A percentile compares a stretch with the other conserved stretches of the same genome.
Conservation (phyloP, 2,797 vertebrate genomes). For the Macroramphosus scolopax region DNA sequence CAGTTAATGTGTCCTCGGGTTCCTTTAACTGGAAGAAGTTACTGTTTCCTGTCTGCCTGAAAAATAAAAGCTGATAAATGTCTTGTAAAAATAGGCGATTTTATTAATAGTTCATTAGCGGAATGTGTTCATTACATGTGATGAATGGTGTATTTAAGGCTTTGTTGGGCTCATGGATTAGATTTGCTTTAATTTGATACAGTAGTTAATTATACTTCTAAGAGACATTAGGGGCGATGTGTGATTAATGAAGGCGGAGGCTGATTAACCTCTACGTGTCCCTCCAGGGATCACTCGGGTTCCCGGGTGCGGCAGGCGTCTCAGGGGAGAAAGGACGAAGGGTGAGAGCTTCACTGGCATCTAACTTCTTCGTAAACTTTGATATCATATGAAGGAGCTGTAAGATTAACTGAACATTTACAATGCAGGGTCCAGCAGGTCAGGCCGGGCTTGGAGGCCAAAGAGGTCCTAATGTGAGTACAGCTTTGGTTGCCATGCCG, state of each 20-base stretch:
- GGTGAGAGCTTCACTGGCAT: constrained; percentile 71
- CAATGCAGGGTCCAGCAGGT: constrained; percentile 85
- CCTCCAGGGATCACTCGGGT: constrained; percentile 86
- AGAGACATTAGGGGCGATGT: constrained; percentile 68
- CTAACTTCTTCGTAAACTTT: constrained; percentile 11
- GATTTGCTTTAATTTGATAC: constrained; percentile 74
- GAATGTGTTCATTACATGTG: constrained; percentile 73
- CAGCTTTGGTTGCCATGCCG: background rate
- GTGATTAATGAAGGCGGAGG: constrained; percentile 65
- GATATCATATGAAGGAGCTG: background rate
- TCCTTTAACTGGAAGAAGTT: constrained; percentile 37
- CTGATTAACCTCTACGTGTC: constrained; percentile 70
- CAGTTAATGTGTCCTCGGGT: constrained; percentile 34
- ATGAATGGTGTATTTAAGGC: constrained; percentile 77
- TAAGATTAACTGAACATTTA: constrained; percentile 24
- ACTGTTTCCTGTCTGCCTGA: constrained; percentile 67
- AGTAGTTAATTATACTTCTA: constrained; percentile 78
- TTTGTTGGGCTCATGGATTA: constrained; percentile 68
- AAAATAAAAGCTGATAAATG: constrained; percentile 73
- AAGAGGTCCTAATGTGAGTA: constrained; percentile 86
- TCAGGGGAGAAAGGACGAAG: constrained; percentile 90
- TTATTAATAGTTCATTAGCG: constrained; percentile 78
- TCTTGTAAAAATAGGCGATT: constrained; percentile 65
- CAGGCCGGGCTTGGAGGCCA: constrained; percentile 83
- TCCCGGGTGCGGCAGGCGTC: constrained; percentile 79